Conservation (phyloP, 2,888 invertebrate genomes). For the Melinopterus prodromus region DNA sequence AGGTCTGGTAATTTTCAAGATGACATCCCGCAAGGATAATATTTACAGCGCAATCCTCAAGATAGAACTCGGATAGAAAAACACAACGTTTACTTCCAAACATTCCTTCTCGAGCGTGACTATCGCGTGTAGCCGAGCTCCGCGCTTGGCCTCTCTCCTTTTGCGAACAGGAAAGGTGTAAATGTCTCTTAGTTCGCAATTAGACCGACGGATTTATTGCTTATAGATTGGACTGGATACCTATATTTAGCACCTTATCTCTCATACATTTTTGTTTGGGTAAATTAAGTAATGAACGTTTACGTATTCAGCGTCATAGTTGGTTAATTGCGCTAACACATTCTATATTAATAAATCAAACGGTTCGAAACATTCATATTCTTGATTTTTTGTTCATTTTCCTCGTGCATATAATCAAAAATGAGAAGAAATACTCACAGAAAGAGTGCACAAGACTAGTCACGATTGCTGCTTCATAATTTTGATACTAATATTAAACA, state of each 20-base stretch:
- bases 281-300: neutral
- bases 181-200: neutral
- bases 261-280: neutral
- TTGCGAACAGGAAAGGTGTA: constrained; percentile 4
- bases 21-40: neutral
- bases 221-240: neutral
- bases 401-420: too few relatives aligned
- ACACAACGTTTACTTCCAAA: neutral
- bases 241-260: neutral
- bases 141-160: neutral
- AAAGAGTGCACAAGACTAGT: too few relatives aligned
- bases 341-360: neutral
- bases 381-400: too few relatives aligned
- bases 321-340: neutral
- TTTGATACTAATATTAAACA: too few relatives aligned
- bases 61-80: neutral
- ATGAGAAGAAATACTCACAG: too few relatives aligned
- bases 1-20: neutral
- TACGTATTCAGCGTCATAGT: neutral
- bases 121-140: neutral
- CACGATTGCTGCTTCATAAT: too few relatives aligned
- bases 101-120: neutral
- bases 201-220: neutral
- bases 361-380: neutral
- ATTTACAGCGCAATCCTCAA: neutral